phyloP scores from a whole-genome alignment of 2,113 vertebrate species.

The Danio rerio region DNA sequence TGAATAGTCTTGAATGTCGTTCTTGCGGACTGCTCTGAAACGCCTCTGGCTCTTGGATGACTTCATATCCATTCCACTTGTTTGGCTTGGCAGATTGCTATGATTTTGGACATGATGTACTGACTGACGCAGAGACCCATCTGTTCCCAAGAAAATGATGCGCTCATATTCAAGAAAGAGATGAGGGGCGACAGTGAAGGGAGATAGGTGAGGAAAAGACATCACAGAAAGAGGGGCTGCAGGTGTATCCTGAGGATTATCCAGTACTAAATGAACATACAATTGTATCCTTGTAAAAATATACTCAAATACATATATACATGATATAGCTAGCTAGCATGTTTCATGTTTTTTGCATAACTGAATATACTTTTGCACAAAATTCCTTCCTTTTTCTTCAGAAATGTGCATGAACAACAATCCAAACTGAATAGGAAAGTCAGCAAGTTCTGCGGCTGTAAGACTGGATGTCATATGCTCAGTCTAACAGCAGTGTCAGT shows the following conservation, averaged over 20 bases:
- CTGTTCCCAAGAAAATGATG: slow-evolving; percentile 46
- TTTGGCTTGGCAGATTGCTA: slow-evolving; percentile 50
- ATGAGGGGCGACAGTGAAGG: background rate
- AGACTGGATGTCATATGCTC: background rate
- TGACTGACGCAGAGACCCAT: slow-evolving; percentile 45
- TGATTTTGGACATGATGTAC: slow-evolving; percentile 52
- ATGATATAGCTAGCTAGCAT: too few species aligned
- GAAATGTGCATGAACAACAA: background rate
- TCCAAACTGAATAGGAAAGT: slow-evolving; percentile 9
- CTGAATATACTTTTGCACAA: too few species aligned
- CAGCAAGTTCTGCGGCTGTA: background rate
- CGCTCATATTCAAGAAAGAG: slow-evolving; percentile 31
- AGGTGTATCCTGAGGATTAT: slow-evolving; percentile 11
- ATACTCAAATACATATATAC: too few species aligned
- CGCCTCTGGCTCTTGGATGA: slow-evolving; percentile 37
- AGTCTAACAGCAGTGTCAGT: slow-evolving; percentile 21
- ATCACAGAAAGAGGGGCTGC: background rate
- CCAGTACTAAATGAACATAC: background rate
- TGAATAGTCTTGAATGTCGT: background rate
- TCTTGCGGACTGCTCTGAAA: slow-evolving; percentile 27
- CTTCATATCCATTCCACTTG: slow-evolving; percentile 42
- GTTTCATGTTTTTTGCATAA: too few species aligned
- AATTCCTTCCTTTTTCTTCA: too few species aligned
- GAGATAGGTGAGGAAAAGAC: background rate
- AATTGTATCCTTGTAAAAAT: background rate